phyloP scores from a whole-genome alignment of 1,140 invertebrate genomes.

The Lepeophtheirus salmonis region DNA sequence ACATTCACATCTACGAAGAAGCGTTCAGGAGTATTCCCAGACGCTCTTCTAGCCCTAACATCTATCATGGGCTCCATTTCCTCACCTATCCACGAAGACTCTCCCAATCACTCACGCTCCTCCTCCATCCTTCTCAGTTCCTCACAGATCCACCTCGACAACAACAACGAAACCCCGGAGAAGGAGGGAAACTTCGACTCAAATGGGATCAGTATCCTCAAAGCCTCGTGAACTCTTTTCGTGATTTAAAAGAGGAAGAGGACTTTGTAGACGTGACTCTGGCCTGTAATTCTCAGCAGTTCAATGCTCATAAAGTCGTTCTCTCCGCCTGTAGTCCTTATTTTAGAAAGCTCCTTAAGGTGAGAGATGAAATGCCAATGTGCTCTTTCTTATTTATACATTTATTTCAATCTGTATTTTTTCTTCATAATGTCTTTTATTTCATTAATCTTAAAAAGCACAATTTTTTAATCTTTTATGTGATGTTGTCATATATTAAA shows the following conservation, averaged over 20 bases:
- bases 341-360: constrained; percentile 65
- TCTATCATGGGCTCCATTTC: not conserved
- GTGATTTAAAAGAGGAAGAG: constrained; percentile 28
- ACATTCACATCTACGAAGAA: no score
- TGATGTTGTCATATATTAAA: no score
- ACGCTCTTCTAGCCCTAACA: no score
- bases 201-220: constrained; percentile 8
- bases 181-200: not conserved
- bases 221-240: constrained; percentile 9
- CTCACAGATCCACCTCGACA: not conserved
- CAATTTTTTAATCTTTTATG: no score
- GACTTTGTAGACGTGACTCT: constrained; percentile 67
- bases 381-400: not conserved
- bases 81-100: not conserved
- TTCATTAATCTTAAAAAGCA: no score
- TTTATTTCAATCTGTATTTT: not conserved
- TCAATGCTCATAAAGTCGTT: constrained; percentile 73
- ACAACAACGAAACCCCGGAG: not conserved
- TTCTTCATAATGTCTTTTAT: constrained; percentile 3
- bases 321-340: constrained; percentile 78
- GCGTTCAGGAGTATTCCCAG: no score
- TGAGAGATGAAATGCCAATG: no score
- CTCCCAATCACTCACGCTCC: not conserved
- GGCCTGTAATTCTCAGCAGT: constrained; percentile 66
- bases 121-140: not conserved